Evolutionary conservation across 1,140 invertebrate species (phyloP), one percentile per base, ranked within the genome.

Genomic region (Formica selysi): DNA sequence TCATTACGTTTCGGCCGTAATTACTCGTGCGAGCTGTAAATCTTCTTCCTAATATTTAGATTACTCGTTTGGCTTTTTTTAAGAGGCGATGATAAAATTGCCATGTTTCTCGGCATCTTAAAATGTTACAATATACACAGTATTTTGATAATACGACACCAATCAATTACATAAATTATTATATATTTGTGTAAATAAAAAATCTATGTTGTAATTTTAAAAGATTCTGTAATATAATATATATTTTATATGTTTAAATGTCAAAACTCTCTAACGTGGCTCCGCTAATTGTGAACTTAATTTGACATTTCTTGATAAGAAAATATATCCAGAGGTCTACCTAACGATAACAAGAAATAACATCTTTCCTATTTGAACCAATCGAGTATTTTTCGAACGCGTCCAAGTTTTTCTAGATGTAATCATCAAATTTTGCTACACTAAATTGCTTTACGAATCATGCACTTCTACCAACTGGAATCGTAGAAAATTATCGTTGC

Each of bases 341-440:
- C 65, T 51, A 71, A 89, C 88, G 73, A 92, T 89, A 86, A 85
- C 79, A 81, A 85, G 48, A 79, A 68, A 74, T 65, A 38, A 90
- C 90, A 3, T 57, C 61, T 89, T 91, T 88, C 70, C 67, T 76
- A 62, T 76, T 92, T 88, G 76, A 89, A 29, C 22, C 80, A 74
- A 87, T 81, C 73, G 70, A 85, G 67, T 89, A 85, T 88, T 85
- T 67, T 83, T 86, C 54, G 22, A 22, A 41, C 10, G 83, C 54
- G 76, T 57, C 51, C 10, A 76, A 13, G 19, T 29, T 84, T 62
- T 85, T 67, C 73, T 48, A 80, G 36, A 68, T 76, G 89, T 80
- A 51, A 87, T 79, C 83, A 81, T 89, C 78, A 85, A 90, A 87
- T 87, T 92, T 91, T 93, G 85, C 44, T 68, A 90, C 41, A 19